phyloP scores from a whole-genome alignment of 2,888 invertebrate genomes.

The Diplazon laetatorius region DNA sequence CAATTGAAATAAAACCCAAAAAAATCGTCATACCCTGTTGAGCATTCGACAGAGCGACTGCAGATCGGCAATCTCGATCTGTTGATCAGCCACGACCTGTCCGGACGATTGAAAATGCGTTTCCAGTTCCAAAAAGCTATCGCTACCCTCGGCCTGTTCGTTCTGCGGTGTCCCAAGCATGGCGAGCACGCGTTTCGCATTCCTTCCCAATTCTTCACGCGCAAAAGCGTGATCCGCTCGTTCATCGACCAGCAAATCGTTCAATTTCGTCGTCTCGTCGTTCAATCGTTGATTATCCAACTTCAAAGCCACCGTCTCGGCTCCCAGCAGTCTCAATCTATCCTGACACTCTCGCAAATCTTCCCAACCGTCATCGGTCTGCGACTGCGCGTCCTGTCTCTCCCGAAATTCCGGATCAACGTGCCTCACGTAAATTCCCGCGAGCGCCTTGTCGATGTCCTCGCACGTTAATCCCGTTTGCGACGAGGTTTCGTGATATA shows the following conservation, averaged over 20 bases:
- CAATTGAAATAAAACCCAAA: constrained; percentile 32
- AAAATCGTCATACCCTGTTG: constrained; percentile 85
- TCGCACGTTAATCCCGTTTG: constrained; percentile 90
- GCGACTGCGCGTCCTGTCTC: constrained; percentile 85
- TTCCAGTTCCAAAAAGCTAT: constrained; percentile 90
- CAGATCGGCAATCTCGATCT: constrained; percentile 89
- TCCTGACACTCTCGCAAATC: constrained; percentile 86
- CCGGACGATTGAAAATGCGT: constrained; percentile 90
- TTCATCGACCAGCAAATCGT: constrained; percentile 87
- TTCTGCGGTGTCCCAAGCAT: constrained; percentile 83
- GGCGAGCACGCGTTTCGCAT: constrained; percentile 88
- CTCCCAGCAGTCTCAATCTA: constrained; percentile 84
- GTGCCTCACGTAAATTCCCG: constrained; percentile 83
- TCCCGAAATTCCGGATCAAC: constrained; percentile 81
- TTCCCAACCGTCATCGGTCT: constrained; percentile 87
- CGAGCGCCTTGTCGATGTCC: constrained; percentile 89
- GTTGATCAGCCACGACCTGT: constrained; percentile 89
- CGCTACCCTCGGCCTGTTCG: constrained; percentile 84
- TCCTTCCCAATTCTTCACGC: constrained; percentile 89
- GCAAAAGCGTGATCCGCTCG: constrained; percentile 89
- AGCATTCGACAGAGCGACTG: constrained; percentile 88
- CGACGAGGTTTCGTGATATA: constrained; percentile 91
- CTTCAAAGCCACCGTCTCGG: constrained; percentile 76
- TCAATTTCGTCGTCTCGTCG: constrained; percentile 84
- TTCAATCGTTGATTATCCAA: constrained; percentile 85